These are phyloP conservation scores for Pharmacophagus antenor DNA, from an alignment of 2,888 invertebrate genomes.

Conservation along the genomic window DNA sequence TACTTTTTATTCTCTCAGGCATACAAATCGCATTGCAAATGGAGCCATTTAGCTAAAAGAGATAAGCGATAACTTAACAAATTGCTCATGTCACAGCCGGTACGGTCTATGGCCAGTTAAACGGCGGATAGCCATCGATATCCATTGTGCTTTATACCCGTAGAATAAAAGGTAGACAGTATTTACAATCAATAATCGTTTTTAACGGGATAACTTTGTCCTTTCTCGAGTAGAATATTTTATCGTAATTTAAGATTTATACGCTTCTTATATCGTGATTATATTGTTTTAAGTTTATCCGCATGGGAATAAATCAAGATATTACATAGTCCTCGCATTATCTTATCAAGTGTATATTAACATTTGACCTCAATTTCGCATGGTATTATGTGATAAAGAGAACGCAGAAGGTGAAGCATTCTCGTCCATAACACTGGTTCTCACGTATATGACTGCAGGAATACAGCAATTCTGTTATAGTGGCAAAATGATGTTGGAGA, in stretches of 20 bases:
- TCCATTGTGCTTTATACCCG: conserved; percentile 18
- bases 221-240: neutral
- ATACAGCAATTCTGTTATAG: too few species aligned
- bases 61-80: conserved; percentile 21
- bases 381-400: too few species aligned
- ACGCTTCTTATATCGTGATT: neutral
- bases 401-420: too few species aligned
- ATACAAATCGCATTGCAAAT: conserved; percentile 9
- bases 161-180: neutral
- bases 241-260: neutral
- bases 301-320: neutral
- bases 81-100: conserved; percentile 15
- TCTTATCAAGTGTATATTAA: too few species aligned
- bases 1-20: neutral
- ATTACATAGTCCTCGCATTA: too few species aligned
- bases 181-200: conserved; percentile 5
- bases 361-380: too few species aligned
- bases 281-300: neutral
- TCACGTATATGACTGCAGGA: too few species aligned
- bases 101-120: conserved; percentile 3
- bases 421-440: too few species aligned
- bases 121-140: conserved; percentile 10
- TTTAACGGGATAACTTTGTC: neutral
- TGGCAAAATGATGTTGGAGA: too few species aligned
- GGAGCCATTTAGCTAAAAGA: neutral